These are phyloP conservation scores for Numenius arquata DNA, from an alignment of 2,113 vertebrate genomes.

Conservation along the genomic window DNA sequence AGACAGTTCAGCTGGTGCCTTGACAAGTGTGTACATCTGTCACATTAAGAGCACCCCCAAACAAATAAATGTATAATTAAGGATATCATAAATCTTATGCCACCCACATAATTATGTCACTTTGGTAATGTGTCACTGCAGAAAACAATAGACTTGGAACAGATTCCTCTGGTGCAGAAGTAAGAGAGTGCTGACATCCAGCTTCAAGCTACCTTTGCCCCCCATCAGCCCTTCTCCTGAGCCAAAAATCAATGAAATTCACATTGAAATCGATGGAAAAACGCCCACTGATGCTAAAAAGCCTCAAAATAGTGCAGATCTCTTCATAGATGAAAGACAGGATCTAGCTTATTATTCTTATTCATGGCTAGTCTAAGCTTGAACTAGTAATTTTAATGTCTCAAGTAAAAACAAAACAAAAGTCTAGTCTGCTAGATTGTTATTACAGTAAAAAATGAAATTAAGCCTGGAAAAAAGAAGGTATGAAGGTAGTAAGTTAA, in stretches of 20 bases:
- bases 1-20: not conserved
- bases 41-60: not conserved
- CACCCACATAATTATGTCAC: not conserved
- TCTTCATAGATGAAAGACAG: not conserved
- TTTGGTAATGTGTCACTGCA: not conserved
- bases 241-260: not conserved
- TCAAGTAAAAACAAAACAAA: not conserved
- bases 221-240: not conserved
- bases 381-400: not conserved
- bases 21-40: slow-evolving; percentile 16
- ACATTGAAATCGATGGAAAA: not conserved
- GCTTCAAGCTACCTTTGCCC: not conserved
- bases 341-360: not conserved
- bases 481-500: not conserved
- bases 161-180: not conserved
- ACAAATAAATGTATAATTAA: not conserved
- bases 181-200: not conserved
- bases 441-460: not conserved
- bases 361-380: not conserved
- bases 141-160: not conserved
- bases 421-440: not conserved
- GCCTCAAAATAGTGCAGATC: not conserved
- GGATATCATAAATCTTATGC: not conserved
- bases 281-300: not conserved
- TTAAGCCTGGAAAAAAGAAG: not conserved